Percentiles rank a stretch among this genome's conserved stretches.
Conservation (phyloP, 2,113 vertebrate genomes). For the Podarcis raffonei region DNA sequence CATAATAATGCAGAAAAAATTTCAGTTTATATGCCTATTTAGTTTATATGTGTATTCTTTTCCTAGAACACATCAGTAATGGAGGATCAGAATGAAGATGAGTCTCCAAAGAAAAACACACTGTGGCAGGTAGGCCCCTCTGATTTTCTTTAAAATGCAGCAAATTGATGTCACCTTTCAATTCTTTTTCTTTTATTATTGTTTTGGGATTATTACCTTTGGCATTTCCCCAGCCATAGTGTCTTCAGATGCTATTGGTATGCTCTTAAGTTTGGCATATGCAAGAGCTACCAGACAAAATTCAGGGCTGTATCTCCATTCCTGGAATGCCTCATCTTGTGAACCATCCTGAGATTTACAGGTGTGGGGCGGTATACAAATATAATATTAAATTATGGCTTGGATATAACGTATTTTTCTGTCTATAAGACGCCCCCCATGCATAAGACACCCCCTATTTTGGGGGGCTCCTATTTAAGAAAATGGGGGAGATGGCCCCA, state of each 20-base stretch:
- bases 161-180: neutral
- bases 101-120: conserved; percentile 97
- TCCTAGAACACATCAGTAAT: conserved; percentile 92
- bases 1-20: conserved; percentile 8
- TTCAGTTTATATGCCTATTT: neutral
- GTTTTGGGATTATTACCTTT: neutral
- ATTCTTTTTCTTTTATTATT: neutral
- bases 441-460: too few relatives aligned
- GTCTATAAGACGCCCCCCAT: too few relatives aligned
- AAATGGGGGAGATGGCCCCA: too few relatives aligned
- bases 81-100: conserved; percentile 97
- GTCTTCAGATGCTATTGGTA: neutral
- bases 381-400: too few relatives aligned
- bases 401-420: too few relatives aligned
- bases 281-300: neutral
- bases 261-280: neutral
- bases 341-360: neutral
- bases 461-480: too few relatives aligned
- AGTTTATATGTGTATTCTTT: conserved; percentile 58
- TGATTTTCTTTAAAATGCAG: neutral
- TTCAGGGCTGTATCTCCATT: neutral
- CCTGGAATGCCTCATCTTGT: neutral
- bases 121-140: conserved; percentile 87
- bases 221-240: neutral
- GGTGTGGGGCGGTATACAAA: neutral